Conservation (phyloP, 1,140 invertebrate genomes). For the Antheraea pernyi region DNA sequence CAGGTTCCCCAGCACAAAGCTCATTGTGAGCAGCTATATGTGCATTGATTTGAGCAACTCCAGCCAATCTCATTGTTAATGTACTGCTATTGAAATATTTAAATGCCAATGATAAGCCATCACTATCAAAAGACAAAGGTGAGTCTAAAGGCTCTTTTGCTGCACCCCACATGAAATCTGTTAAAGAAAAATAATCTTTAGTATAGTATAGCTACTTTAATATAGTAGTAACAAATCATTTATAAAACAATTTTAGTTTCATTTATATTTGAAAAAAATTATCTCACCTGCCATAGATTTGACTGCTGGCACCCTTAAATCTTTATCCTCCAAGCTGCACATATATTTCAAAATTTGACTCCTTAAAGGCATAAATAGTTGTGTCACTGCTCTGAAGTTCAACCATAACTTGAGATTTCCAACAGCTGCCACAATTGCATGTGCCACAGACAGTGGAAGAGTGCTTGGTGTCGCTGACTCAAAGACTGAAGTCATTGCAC, state of each 20-base stretch:
- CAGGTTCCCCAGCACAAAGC: conserved; percentile 91
- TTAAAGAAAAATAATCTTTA: neutral
- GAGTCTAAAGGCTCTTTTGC: conserved; percentile 95
- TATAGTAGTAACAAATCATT: neutral
- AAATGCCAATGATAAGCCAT: conserved; percentile 94
- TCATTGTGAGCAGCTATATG: conserved; percentile 95
- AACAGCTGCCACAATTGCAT: conserved; percentile 93
- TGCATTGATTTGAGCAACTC: conserved; percentile 96
- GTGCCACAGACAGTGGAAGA: conserved; percentile 91
- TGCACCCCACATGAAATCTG: conserved; percentile 96
- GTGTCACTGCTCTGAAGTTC: conserved; percentile 93
- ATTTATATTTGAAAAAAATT: conserved; percentile 1
- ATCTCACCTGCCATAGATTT: conserved; percentile 92
- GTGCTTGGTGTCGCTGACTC: conserved; percentile 86
- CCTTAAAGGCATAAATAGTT: conserved; percentile 91
- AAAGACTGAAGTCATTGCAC: conserved; percentile 92
- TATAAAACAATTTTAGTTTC: neutral
- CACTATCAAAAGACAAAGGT: conserved; percentile 91
- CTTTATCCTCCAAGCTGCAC: conserved; percentile 95
- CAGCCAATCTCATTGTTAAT: conserved; percentile 93
- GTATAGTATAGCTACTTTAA: no score
- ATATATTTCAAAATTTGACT: conserved; percentile 94
- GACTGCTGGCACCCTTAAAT: conserved; percentile 90
- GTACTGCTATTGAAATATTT: conserved; percentile 97
- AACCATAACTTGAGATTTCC: conserved; percentile 97